phyloP scores from a whole-genome alignment of 2,113 vertebrate genomes.

The Mus musculus region DNA sequence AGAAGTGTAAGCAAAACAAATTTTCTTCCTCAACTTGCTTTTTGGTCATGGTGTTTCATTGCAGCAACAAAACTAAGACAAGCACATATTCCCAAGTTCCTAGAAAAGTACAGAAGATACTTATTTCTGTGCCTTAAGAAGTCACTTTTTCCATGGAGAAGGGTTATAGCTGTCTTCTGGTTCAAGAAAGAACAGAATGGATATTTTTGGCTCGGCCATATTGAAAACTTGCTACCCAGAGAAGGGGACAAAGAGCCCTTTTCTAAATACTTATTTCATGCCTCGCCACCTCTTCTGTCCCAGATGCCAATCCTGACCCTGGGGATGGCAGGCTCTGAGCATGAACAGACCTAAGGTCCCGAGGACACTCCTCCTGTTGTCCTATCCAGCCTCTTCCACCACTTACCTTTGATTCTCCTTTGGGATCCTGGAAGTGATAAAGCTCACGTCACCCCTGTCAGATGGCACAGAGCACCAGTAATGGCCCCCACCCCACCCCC shows the following conservation, averaged over 20 bases:
- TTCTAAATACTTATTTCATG: neutral
- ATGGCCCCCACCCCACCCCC: too few relatives aligned
- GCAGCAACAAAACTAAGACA: neutral
- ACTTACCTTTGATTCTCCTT: neutral
- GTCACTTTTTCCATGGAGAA: neutral
- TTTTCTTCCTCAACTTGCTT: neutral
- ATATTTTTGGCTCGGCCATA: neutral
- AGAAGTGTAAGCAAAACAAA: neutral
- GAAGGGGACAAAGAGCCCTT: neutral
- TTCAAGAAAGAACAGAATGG: neutral
- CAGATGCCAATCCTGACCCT: neutral
- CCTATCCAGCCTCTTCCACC: neutral
- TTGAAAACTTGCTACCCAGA: neutral
- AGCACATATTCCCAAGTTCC: neutral
- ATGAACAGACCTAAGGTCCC: neutral
- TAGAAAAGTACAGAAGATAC: neutral
- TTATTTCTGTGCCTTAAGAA: neutral
- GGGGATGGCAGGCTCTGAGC: neutral
- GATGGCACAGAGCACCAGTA: neutral
- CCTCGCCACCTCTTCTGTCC: too few relatives aligned
- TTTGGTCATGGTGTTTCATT: neutral
- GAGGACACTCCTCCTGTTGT: too few relatives aligned
- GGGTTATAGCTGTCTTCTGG: accelerated
- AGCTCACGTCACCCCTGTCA: neutral
- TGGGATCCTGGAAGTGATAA: neutral